Percentiles rank a stretch among this genome's conserved stretches.
phyloP scores from a whole-genome alignment of 2,113 vertebrate species.

The Cottus gobio region DNA sequence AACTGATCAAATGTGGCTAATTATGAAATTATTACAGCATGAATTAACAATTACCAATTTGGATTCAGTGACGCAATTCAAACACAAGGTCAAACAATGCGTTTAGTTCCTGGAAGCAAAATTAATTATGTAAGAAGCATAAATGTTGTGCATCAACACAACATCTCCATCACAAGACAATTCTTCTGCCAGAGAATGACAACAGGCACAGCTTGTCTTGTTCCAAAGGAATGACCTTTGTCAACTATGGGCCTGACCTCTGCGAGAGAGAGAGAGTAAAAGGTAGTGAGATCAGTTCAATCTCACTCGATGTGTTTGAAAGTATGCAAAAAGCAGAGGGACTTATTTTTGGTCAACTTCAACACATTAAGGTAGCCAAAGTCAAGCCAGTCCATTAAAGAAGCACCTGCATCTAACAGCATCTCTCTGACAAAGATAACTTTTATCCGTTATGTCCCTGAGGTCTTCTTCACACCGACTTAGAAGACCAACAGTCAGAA shows the following conservation, averaged over 20 bases:
- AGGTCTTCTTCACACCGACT: conserved; percentile 40
- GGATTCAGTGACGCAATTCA: conserved; percentile 22
- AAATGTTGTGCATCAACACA: background rate
- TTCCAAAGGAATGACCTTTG: conserved; percentile 15
- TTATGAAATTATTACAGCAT: conserved; percentile 24
- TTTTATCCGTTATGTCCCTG: conserved; percentile 46
- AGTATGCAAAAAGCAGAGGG: conserved; percentile 1
- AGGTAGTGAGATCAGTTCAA: background rate
- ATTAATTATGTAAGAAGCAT: conserved; percentile 10
- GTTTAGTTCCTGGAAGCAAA: conserved; percentile 1
- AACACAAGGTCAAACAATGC: conserved; percentile 40
- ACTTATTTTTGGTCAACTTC: conserved; percentile 18
- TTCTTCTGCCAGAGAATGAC: background rate
- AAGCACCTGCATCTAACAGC: conserved; percentile 30
- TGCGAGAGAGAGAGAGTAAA: conserved; percentile 6
- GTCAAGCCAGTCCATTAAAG: conserved; percentile 44
- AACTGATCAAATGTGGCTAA: conserved; percentile 2
- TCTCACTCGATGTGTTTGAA: conserved; percentile 12
- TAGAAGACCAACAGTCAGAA: conserved; percentile 39
- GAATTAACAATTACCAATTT: conserved; percentile 18
- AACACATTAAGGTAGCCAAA: conserved; percentile 8
- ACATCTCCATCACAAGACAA: conserved; percentile 11
- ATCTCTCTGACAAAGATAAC: conserved; percentile 41
- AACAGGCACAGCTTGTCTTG: background rate
- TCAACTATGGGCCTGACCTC: conserved; percentile 15